Evolutionary conservation across 1,140 invertebrate genomes (phyloP), one percentile per base, ranked within the genome.

Genomic region (Ceratina japonica): DNA sequence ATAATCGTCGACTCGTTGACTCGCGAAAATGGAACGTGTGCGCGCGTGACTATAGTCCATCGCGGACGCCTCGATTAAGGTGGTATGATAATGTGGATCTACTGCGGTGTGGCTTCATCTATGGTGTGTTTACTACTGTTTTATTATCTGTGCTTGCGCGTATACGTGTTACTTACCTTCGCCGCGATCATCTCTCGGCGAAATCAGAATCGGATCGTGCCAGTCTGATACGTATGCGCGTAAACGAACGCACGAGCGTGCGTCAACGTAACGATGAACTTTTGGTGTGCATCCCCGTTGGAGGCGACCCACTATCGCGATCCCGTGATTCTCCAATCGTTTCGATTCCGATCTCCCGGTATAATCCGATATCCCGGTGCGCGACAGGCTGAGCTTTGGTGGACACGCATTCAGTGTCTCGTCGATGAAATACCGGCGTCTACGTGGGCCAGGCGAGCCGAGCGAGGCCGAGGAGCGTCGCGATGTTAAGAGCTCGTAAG

Each of bases 371-470:
- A 1, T 44, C 37, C 37, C 37, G 10, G 37, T 44, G 10, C 37
- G 37, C 10, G 37, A 44, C 37, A 44, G 37, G 37, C 3, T 44
- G 37, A 44, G 10, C 5, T 44, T 44, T 44, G 37, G 37, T 44
- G 37, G 5, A 8, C 37, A 44, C 37, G 37, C 37, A 10, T 44
- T 44, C 2, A 44, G 37, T 10, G 37, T 44, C 37, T 44, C 37
- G 97, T 98, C 66, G 94, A 95, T 85, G 94, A 96, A 90, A 95
- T 44, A 37, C 97, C 79, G 91, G 90, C 84, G 96, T 98, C 92
- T 97, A 96, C 93, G 96, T 98, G 83, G 95, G 95, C 89, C 93
- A 94, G 69, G 97, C 96, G 77, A 98, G 90, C 95, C 98, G 49
- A 94, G 94, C 88, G 94, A 95, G 88, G 97, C 97, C 65, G 94